Evolutionary conservation across 2,797 vertebrate species (phyloP).

Genomic region (Loriculus beryllinus): DNA sequence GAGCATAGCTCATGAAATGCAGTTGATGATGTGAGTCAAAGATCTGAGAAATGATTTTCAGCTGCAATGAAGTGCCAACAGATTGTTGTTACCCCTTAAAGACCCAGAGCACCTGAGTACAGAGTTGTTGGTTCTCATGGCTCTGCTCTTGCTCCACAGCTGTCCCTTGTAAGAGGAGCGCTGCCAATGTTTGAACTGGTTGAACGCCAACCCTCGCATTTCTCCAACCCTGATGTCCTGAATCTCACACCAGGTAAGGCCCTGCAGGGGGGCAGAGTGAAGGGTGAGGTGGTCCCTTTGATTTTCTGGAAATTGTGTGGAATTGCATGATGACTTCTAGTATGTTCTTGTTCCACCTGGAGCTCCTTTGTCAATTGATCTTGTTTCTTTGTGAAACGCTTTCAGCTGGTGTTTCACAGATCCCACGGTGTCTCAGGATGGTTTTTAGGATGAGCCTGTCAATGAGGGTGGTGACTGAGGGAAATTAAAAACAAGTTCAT

Average conservation of each 20-base stretch:
- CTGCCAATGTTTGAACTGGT: conserved; percentile 97
- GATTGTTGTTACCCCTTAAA: rapidly evolving
- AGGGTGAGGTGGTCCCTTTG: neutral
- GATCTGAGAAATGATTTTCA: neutral
- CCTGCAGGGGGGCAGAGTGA: rapidly evolving
- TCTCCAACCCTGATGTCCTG: conserved; percentile 88
- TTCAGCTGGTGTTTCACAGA: neutral
- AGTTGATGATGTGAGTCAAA: neutral
- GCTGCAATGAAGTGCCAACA: neutral
- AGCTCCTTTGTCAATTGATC: neutral
- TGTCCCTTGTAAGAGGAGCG: conserved; percentile 86
- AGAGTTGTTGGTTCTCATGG: neutral
- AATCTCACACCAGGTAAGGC: conserved; percentile 92
- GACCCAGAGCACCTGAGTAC: neutral
- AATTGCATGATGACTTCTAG: neutral
- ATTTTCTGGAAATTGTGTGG: neutral
- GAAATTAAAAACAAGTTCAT: neutral
- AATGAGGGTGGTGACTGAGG: neutral
- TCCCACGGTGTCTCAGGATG: neutral
- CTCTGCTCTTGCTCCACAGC: conserved; percentile 69
- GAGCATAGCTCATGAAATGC: neutral
- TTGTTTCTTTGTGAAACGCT: neutral
- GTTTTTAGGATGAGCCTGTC: neutral
- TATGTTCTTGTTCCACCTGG: neutral
- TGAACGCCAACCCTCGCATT: conserved; percentile 90